Conservation (phyloP, 2,888 invertebrate species). For the Aporophyla lueneburgensis region DNA sequence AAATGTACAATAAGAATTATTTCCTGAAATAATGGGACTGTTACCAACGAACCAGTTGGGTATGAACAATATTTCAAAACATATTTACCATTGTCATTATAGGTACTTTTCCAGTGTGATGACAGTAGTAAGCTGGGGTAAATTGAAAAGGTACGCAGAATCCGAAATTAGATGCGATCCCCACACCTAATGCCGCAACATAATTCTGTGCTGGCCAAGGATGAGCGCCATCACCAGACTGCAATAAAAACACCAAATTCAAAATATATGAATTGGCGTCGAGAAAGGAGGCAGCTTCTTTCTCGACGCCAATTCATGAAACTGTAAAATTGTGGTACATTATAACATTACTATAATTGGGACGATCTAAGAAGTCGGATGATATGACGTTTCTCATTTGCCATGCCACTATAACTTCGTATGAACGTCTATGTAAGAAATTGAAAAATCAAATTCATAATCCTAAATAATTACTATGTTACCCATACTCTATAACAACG, state of each 20-base stretch:
- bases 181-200: conserved; percentile 75
- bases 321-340: not conserved
- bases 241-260: conserved; percentile 11
- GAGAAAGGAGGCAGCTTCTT: not conserved
- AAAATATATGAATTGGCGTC: not conserved
- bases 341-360: not conserved
- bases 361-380: no score
- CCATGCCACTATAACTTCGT: no score
- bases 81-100: conserved; percentile 75
- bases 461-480: no score
- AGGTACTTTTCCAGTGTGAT: conserved; percentile 78
- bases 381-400: no score
- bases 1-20: not conserved
- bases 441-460: no score
- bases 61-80: not conserved
- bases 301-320: not conserved
- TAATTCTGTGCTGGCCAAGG: conserved; percentile 71
- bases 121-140: conserved; percentile 80
- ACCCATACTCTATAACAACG: no score
- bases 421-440: no score
- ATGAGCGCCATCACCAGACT: conserved; percentile 2
- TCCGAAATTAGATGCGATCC: conserved; percentile 75
- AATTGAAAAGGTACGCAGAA: conserved; percentile 78
- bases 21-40: not conserved
- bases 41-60: not conserved